Base-by-base conservation (phyloP, 2,113 vertebrate genomes). In the Aldabrachelys gigantea region DNA sequence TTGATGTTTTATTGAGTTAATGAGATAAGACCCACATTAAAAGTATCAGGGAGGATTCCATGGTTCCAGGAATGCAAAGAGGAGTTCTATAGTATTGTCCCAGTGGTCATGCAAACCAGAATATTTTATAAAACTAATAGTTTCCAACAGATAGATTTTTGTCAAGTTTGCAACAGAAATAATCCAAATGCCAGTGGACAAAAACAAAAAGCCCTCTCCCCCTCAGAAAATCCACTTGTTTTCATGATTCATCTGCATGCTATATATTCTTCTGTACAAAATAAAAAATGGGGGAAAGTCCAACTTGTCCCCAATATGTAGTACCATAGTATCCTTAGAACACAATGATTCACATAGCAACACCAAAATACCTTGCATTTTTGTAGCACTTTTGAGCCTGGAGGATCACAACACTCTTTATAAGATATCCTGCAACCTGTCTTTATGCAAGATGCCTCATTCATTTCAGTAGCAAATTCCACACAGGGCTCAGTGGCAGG, bases 21-120 rank as follows among this genome's bases (percentile, higher is more conserved):
- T 84, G 96, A 98, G 96, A 97, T 98, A 96, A 96, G 91, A 86
- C 83, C 41, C 82, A 47, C 84, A 82, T 94, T 95, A 96, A 97
- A 97, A 97, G 85, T 96, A 95, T 95, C 93, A 38, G 88, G 75
- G 82, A 97, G 95, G 92, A 97, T 91, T 83, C 97, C 88, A 94
- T 91, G 95, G 89, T 75, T 9, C 87, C 69, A 97, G 95, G 96
- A 98, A 97, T 93, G 92, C 96, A 91, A 92, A 88, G 12, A 22
- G 16, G 14, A 53, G 38, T 16, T 75, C 24, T 57, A 83, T 89
- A 93, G 50, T 35, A 89, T 19, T 59, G 0, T 44, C 87, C 38
- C 27, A 41, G 29, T 4, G 16, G 10, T 9, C 83, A 41, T 54
- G 80, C 84, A 88, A 94, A 52, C 10, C 29, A 85, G 78, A 85